phyloP scores from a whole-genome alignment of 2,113 vertebrate species.

The Hippocampus zosterae region DNA sequence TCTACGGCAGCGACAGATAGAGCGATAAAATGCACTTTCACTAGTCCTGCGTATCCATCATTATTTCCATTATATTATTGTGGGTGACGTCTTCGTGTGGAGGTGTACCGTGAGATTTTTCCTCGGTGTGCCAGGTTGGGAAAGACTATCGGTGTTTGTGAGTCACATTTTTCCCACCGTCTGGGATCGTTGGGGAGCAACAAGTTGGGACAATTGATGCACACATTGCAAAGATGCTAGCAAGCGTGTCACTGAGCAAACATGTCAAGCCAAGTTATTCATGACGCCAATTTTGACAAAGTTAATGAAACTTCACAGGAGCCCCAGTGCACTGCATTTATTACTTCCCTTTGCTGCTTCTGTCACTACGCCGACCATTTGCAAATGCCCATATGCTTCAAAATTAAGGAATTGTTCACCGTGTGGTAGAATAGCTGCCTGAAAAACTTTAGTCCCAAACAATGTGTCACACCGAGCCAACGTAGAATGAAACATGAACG shows the following conservation, averaged over 20 bases:
- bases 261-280: not conserved
- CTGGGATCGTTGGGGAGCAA: not conserved
- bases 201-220: not conserved
- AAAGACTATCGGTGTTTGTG: not conserved
- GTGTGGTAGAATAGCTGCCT: not conserved
- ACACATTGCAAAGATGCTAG: not conserved
- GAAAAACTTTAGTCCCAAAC: not conserved
- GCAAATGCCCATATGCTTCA: not conserved
- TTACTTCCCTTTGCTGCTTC: not conserved
- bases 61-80: not conserved
- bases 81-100: not conserved
- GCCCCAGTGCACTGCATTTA: not conserved
- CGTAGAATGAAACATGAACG: slow-evolving; percentile 2
- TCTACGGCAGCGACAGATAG: not conserved
- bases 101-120: not conserved
- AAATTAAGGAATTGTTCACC: not conserved
- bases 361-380: not conserved
- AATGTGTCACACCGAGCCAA: not conserved
- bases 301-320: not conserved
- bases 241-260: not conserved
- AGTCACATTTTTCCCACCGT: not conserved
- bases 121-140: not conserved
- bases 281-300: not conserved
- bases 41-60: not conserved
- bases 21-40: not conserved